Percentiles rank a stretch among this genome's conserved stretches.
phyloP scores from a whole-genome alignment of 2,113 vertebrate species.

The Cervus canadensis region DNA sequence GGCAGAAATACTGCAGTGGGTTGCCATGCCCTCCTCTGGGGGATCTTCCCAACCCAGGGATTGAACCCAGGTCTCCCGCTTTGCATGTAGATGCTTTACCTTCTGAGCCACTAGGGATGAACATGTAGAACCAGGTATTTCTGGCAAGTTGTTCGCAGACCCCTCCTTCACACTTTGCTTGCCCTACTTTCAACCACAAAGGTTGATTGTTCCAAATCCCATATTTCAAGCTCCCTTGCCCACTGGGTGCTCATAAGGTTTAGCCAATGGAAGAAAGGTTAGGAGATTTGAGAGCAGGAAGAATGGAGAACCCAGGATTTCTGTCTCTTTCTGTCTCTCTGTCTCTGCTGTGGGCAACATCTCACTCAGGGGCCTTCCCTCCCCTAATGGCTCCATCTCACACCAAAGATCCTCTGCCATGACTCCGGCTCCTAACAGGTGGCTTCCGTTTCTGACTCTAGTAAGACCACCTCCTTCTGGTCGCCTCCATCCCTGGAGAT shows the following conservation, averaged over 20 bases:
- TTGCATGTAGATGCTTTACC: background rate
- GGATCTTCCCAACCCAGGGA: background rate
- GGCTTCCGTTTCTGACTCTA: fast-evolving
- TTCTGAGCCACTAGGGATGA: background rate
- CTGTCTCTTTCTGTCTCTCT: fast-evolving
- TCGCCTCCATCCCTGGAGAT: background rate
- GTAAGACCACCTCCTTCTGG: background rate
- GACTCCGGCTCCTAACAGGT: background rate
- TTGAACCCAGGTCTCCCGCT: background rate
- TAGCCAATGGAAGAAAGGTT: fast-evolving
- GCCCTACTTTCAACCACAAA: background rate
- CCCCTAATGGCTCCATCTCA: background rate
- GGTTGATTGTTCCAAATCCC: background rate
- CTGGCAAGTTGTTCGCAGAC: too few relatives aligned
- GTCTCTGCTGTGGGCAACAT: background rate
- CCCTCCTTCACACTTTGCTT: background rate
- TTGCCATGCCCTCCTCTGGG: background rate
- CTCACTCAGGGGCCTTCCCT: fast-evolving
- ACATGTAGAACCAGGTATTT: background rate
- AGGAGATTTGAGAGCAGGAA: background rate
- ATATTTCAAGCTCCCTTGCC: background rate
- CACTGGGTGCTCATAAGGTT: too few relatives aligned
- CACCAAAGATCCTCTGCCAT: fast-evolving
- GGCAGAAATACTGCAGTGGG: background rate
- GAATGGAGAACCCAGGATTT: background rate